Conservation (phyloP, 2,797 vertebrate genomes). For the Antennarius maculatus region DNA sequence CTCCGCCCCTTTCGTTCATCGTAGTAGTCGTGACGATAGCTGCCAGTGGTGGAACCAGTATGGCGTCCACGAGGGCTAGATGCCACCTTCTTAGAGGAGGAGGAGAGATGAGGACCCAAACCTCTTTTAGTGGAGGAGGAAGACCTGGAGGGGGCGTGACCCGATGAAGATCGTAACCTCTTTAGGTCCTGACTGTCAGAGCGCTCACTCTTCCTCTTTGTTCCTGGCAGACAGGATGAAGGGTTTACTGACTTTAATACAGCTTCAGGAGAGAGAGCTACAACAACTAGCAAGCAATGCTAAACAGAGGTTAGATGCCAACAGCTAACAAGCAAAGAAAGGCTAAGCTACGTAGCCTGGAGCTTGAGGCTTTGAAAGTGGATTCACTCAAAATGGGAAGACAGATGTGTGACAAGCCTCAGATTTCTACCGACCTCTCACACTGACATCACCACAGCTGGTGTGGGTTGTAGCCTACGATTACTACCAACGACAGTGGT, state of each 20-base stretch:
- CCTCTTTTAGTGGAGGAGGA: conserved; percentile 80
- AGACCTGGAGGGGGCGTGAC: conserved; percentile 84
- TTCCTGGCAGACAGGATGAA: conserved; percentile 75
- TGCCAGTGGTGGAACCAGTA: conserved; percentile 17
- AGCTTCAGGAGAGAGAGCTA: no score
- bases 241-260: not conserved
- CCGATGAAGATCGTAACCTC: conserved; percentile 85
- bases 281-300: no score
- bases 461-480: no score
- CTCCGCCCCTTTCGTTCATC: conserved; percentile 88
- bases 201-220: conserved; percentile 93
- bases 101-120: conserved; percentile 57
- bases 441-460: no score
- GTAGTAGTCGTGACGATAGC: conserved; percentile 91
- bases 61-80: conserved; percentile 82
- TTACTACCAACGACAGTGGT: no score
- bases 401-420: no score
- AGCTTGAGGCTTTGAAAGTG: no score
- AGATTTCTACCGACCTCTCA: no score
- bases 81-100: conserved; percentile 85
- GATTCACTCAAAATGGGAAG: no score
- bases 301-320: no score
- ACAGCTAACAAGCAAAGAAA: no score
- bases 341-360: no score
- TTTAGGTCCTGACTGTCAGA: conserved; percentile 88